A percentile compares a stretch with the other conserved stretches of the same genome.
Conservation (phyloP, 2,888 invertebrate genomes). For the Tupiocoris notatus region DNA sequence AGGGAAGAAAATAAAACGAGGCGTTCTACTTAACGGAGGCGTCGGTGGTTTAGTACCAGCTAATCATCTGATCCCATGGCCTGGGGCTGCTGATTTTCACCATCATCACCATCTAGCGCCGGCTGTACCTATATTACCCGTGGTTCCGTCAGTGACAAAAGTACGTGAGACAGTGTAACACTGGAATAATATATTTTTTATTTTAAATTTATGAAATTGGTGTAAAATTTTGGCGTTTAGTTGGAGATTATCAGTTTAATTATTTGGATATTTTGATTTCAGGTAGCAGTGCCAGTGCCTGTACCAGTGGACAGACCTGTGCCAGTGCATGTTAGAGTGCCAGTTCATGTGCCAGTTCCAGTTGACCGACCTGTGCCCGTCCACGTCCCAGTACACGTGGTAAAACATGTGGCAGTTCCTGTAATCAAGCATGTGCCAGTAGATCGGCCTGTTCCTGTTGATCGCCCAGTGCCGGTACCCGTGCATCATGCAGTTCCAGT, state of each 20-base stretch:
- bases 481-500: conserved; percentile 29
- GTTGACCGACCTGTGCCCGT: conserved; percentile 26
- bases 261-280: no score
- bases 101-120: neutral
- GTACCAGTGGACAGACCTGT: conserved; percentile 38
- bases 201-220: no score
- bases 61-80: neutral
- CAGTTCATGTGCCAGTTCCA: conserved; percentile 18
- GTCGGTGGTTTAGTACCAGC: neutral
- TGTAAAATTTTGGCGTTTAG: no score
- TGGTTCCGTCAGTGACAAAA: neutral
- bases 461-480: conserved; percentile 23
- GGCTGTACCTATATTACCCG: neutral
- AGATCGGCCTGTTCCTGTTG: conserved; percentile 7
- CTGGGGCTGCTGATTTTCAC: neutral
- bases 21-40: neutral
- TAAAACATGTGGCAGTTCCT: conserved; percentile 12
- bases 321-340: conserved; percentile 23
- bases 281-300: conserved; percentile 36
- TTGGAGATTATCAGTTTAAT: no score
- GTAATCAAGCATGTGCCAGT: conserved; percentile 26
- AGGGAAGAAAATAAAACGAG: neutral
- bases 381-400: conserved; percentile 7
- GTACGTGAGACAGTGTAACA: no score
- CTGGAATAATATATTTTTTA: no score